Base-by-base conservation (phyloP, 2,888 invertebrate species). In the Schizotus pectinicornis region DNA sequence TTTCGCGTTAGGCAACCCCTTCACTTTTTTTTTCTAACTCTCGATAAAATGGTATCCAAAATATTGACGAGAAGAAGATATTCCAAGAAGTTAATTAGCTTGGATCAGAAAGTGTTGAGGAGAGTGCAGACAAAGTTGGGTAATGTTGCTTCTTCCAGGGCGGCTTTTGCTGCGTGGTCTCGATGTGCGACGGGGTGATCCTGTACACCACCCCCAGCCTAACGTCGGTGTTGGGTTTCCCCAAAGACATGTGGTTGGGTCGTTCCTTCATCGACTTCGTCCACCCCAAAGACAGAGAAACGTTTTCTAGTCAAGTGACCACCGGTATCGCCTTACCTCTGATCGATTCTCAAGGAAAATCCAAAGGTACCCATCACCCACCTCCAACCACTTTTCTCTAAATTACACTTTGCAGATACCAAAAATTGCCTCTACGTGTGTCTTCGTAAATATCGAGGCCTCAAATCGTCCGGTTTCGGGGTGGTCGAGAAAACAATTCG, bases 231-330 rank as follows among this genome's bases (percentile, higher is more conserved):
- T 82, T 94, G 47, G 94, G 92, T 1, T 94, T 88, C 73, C 89
- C 92, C 0, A 87, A 88, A 65, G 90, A 92, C 61, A 90, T 92
- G 86, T 94, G 93, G 92, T 79, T 90, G 32, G 94, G 93, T 2
- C 83, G 91, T 48, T 91, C 91, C 0, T 92, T 95, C 71, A 91
- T 92, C 52, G 93, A 95, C 71, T 94, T 94, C 73, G 84, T 95
- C 0, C 92, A 94, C 77, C 88, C 90, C 1, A 90, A 87, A 78
- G 88, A 88, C 71, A 82, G 88, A 58, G 83, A 85, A 49, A 88
- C 88, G 0, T 90, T 95, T 74, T 88, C 89, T 11, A 88, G 87
- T 59, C 89, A 91, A 79, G 88, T 93, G 55, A 88, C 89, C 0
- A 86, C 82, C 1, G 87, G 86, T 33, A 79, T 89, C 61, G 83